These are phyloP conservation scores for Periophthalmus modestus DNA, from an alignment of 2,113 vertebrate species.

Conservation along the genomic window DNA sequence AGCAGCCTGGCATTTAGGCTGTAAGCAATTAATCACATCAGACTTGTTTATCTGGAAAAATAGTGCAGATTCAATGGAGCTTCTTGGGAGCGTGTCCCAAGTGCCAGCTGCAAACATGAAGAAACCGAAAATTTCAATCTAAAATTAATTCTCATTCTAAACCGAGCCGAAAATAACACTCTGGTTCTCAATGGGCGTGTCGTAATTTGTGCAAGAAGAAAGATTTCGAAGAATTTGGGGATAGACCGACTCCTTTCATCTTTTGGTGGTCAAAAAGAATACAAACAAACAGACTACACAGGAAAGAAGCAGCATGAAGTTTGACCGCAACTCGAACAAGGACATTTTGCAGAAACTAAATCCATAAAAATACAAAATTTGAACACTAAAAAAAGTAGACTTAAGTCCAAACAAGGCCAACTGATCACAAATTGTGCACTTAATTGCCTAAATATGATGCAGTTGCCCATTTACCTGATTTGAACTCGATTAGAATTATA, in stretches of 20 bases:
- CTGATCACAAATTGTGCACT: neutral
- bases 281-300: slow-evolving; percentile 23
- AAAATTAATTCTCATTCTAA: slow-evolving; percentile 33
- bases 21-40: slow-evolving; percentile 26
- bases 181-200: slow-evolving; percentile 24
- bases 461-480: neutral
- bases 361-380: neutral
- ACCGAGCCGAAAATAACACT: slow-evolving; percentile 39
- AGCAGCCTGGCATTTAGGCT: slow-evolving; percentile 7
- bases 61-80: slow-evolving; percentile 19
- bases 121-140: slow-evolving; percentile 35
- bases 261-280: neutral
- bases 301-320: slow-evolving; percentile 1
- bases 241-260: slow-evolving; percentile 38
- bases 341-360: slow-evolving; percentile 15
- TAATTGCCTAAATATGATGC: neutral
- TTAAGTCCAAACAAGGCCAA: neutral
- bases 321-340: slow-evolving; percentile 3
- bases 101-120: slow-evolving; percentile 48
- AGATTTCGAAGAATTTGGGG: slow-evolving; percentile 41
- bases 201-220: slow-evolving; percentile 44
- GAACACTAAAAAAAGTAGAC: neutral
- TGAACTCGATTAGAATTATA: neutral
- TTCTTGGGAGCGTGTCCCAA: slow-evolving; percentile 39
- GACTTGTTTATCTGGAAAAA: slow-evolving; percentile 37